These are phyloP conservation scores for Nematostella vectensis DNA, from an alignment of 92 coral and sea anemone genomes.

Conservation along the genomic window DNA sequence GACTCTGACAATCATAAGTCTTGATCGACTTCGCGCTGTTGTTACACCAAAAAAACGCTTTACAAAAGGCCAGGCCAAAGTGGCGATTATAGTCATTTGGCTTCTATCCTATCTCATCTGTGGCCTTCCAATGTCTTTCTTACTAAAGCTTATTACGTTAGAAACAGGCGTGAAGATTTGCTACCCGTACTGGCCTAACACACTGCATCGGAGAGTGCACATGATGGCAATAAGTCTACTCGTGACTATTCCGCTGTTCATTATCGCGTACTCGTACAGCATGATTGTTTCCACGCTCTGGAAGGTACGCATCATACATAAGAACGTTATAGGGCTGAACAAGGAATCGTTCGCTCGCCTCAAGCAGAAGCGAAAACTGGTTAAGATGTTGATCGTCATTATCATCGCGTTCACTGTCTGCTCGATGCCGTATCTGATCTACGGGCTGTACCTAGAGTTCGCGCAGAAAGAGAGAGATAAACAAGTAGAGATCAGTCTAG, in stretches of 20 bases:
- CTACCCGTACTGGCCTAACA: conserved; percentile 47
- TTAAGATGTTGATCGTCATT: conserved; percentile 83
- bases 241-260: conserved; percentile 52
- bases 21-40: conserved; percentile 87
- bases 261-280: conserved; percentile 57
- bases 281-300: conserved; percentile 61
- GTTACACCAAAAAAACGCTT: conserved; percentile 88
- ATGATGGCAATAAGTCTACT: conserved; percentile 54
- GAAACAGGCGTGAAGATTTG: conserved; percentile 33
- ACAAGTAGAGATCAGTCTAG: conserved; percentile 43
- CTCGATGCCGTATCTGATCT: conserved; percentile 61
- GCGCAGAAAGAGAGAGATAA: conserved; percentile 26
- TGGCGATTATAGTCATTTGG: conserved; percentile 55
- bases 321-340: conserved; percentile 47
- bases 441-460: conserved; percentile 63
- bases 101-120: conserved; percentile 54
- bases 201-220: conserved; percentile 49
- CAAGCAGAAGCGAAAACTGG: conserved; percentile 88
- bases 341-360: conserved; percentile 63
- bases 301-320: conserved; percentile 68
- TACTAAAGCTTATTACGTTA: conserved; percentile 47
- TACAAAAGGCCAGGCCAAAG: conserved; percentile 72
- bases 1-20: conserved; percentile 78
- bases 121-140: conserved; percentile 69
- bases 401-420: conserved; percentile 84